Percentiles rank a stretch among this genome's conserved stretches.
These are phyloP conservation scores for Halictus rubicundus DNA, from an alignment of 1,140 invertebrate species.

Conservation along the genomic window DNA sequence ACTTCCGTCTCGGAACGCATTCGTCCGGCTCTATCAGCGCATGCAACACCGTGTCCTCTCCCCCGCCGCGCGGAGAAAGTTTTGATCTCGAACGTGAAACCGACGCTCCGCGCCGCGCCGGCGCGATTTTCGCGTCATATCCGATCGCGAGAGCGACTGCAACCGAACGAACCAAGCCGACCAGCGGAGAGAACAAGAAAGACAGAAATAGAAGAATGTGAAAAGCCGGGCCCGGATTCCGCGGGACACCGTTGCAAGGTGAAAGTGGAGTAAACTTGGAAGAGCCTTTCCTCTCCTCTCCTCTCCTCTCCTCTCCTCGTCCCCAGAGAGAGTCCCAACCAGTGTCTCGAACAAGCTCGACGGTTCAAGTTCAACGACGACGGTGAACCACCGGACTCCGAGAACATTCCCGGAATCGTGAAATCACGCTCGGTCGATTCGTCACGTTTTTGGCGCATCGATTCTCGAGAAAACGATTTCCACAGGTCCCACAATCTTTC, in stretches of 20 bases:
- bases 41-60: background rate
- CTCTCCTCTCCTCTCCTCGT: background rate
- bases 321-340: background rate
- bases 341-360: too few relatives aligned
- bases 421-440: too few relatives aligned
- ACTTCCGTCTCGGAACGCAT: conserved; percentile 29
- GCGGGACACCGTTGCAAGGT: conserved; percentile 8
- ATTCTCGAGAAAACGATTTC: too few relatives aligned
- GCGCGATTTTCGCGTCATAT: conserved; percentile 53
- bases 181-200: background rate
- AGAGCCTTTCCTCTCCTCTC: background rate
- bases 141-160: conserved; percentile 4
- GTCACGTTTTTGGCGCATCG: too few relatives aligned
- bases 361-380: too few relatives aligned
- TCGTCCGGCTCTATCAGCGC: conserved; percentile 31
- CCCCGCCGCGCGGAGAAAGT: conserved; percentile 44
- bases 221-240: conserved; percentile 37
- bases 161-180: too few relatives aligned
- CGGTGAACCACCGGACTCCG: too few relatives aligned
- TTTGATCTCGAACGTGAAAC: conserved; percentile 56
- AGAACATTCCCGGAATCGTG: too few relatives aligned
- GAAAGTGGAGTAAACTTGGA: conserved; percentile 42
- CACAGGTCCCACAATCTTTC: too few relatives aligned
- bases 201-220: conserved; percentile 33
- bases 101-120: conserved; percentile 6